These are phyloP conservation scores for Tetramorium bicarinatum DNA, from an alignment of 2,888 invertebrate genomes.

Conservation along the genomic window DNA sequence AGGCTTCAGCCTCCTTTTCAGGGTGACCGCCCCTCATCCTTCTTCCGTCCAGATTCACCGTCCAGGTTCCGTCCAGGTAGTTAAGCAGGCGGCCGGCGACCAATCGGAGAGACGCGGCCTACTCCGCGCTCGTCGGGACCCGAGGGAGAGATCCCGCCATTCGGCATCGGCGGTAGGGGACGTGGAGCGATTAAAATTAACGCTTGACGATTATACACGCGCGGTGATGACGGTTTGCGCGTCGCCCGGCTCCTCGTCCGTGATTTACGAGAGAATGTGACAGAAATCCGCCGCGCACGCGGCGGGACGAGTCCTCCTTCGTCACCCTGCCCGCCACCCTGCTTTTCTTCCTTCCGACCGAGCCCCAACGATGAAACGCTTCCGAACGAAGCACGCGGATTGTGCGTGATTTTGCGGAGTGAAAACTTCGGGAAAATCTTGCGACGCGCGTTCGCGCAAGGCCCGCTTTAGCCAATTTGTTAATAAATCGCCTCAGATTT, in stretches of 20 bases:
- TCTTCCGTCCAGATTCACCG: conserved; percentile 47
- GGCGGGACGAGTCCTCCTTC: neutral
- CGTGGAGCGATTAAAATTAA: conserved; percentile 39
- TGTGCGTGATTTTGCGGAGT: conserved; percentile 17
- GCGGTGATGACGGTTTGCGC: conserved; percentile 29
- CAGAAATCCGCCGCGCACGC: conserved; percentile 19
- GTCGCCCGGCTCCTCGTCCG: neutral
- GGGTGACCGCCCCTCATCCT: conserved; percentile 54
- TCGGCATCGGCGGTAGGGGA: neutral
- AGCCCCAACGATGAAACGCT: neutral
- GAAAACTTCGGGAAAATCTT: neutral
- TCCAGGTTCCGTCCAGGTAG: conserved; percentile 56
- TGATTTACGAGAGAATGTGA: conserved; percentile 50
- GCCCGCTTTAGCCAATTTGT: neutral
- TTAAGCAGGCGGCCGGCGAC: conserved; percentile 53
- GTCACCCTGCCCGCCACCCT: neutral
- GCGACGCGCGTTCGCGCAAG: neutral
- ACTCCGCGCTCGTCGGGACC: neutral
- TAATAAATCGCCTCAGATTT: neutral
- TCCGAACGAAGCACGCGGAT: neutral
- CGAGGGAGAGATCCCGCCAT: conserved; percentile 13
- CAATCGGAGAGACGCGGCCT: conserved; percentile 23
- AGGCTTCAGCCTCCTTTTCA: conserved; percentile 64
- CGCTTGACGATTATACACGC: conserved; percentile 39
- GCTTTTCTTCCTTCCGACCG: neutral